Conservation (phyloP, 2,797 vertebrate genomes). For the Thunnus albacares region DNA sequence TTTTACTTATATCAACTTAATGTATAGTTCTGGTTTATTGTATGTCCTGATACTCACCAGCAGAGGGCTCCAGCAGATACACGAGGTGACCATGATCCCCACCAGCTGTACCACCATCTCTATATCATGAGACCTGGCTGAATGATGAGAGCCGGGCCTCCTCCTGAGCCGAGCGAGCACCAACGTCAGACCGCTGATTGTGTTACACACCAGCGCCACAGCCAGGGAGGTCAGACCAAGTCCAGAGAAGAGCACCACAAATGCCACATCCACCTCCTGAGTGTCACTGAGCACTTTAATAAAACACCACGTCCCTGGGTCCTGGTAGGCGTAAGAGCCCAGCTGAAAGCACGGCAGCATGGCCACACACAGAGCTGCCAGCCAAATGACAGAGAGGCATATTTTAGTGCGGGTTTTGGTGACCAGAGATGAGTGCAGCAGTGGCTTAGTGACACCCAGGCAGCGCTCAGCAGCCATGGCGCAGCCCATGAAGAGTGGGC, state of each 20-base stretch:
- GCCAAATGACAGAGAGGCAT: conserved; percentile 84
- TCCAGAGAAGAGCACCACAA: conserved; percentile 89
- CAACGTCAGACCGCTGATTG: conserved; percentile 89
- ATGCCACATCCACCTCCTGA: conserved; percentile 81
- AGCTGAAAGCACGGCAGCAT: conserved; percentile 87
- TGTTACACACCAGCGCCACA: conserved; percentile 90
- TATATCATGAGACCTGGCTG: conserved; percentile 89
- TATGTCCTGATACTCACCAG: conserved; percentile 86
- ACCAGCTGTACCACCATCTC: conserved; percentile 95
- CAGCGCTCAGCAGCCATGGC: conserved; percentile 94
- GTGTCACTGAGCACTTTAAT: conserved; percentile 85
- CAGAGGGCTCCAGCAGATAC: conserved; percentile 94
- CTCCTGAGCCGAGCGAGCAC: conserved; percentile 87
- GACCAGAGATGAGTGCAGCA: conserved; percentile 89
- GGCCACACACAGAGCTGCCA: conserved; percentile 87
- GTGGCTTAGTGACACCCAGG: conserved; percentile 89
- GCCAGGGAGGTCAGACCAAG: conserved; percentile 88
- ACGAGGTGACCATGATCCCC: conserved; percentile 93
- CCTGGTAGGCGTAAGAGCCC: conserved; percentile 89
- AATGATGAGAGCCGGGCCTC: conserved; percentile 75
- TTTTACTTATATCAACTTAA: background rate
- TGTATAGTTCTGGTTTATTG: background rate
- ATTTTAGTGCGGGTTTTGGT: conserved; percentile 88
- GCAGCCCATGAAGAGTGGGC: conserved; percentile 91
- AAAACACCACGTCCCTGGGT: conserved; percentile 93